Conservation (phyloP, 2,888 invertebrate species). For the Strigamia crassipes region DNA sequence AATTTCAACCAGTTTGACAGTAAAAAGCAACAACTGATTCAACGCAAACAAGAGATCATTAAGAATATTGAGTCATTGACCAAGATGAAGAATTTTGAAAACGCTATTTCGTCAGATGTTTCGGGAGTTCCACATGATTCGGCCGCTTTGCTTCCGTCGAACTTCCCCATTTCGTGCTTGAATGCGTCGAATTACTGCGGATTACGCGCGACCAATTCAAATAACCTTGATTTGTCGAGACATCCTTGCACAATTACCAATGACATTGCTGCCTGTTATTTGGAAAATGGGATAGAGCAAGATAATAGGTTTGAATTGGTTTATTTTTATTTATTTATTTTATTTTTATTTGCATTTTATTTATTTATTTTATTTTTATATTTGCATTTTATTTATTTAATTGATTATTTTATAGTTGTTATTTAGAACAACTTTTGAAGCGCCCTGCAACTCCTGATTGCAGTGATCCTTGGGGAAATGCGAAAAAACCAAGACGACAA, state of each 20-base stretch:
- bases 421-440: slow-evolving; percentile 41
- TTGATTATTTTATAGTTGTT: too few relatives aligned
- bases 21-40: slow-evolving; percentile 39
- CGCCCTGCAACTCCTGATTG: slow-evolving; percentile 34
- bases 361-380: too few relatives aligned
- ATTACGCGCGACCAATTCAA: background rate
- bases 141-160: background rate
- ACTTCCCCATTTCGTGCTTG: background rate
- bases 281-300: slow-evolving; percentile 8
- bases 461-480: slow-evolving; percentile 13
- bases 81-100: slow-evolving; percentile 27
- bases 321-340: background rate
- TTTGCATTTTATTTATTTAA: background rate
- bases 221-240: background rate
- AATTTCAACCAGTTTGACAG: background rate
- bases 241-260: background rate
- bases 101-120: background rate
- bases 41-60: slow-evolving; percentile 14
- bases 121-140: background rate
- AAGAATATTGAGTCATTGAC: slow-evolving; percentile 13
- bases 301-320: too few relatives aligned
- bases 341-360: too few relatives aligned
- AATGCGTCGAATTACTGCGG: background rate
- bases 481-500: slow-evolving; percentile 8
- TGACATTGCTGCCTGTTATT: background rate